Evolutionary conservation across 2,888 invertebrate genomes (phyloP), one percentile per base, ranked within the genome.

Genomic region (Nomada goodeniana): DNA sequence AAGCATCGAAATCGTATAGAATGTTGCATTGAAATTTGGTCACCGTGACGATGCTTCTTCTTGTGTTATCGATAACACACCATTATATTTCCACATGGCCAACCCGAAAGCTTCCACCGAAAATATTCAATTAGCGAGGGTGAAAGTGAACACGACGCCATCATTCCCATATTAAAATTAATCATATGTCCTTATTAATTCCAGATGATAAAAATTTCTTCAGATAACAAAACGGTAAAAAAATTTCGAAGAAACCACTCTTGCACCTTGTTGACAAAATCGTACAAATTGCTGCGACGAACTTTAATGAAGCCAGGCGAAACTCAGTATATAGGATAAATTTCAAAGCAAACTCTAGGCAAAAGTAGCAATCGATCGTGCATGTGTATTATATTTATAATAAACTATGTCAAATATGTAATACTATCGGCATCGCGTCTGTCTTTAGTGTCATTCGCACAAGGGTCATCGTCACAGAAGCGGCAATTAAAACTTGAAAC

Each of bases 1-100:
- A 77, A 84, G 84, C 75, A 20, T 73, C 68, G 79, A 78, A 77
- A 73, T 83, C 76, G 76, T 29, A 53, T 36, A 61, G 52, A 71
- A 84, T 26, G 61, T 72, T 75, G 79, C 74, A 80, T 77, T 76
- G 77, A 77, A 74, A 76, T 76, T 84, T 63, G 59, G 20, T 63
- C 13, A 53, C 23, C 15, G 36, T 20, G 52, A 18, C 64, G 72
- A 47, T 20, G 53, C 47, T 63, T 47, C 61, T 26, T 42, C 63
- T 50, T 10, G 55, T 70, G 72, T 72, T 80, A 84, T 84, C 77
- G 84, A 80, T 77, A 80, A 80, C 74, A 65, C 71, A 71, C 68
- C 76, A 80, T 84, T 74, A 76, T 68, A 76, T 69, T 84, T 74
- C 74, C 76, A 57, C 72, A 42, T 55, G 55, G 68, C n/a, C 71